phyloP scores from a whole-genome alignment of 2,797 vertebrate species.

The Lycodopsis pacificus region DNA sequence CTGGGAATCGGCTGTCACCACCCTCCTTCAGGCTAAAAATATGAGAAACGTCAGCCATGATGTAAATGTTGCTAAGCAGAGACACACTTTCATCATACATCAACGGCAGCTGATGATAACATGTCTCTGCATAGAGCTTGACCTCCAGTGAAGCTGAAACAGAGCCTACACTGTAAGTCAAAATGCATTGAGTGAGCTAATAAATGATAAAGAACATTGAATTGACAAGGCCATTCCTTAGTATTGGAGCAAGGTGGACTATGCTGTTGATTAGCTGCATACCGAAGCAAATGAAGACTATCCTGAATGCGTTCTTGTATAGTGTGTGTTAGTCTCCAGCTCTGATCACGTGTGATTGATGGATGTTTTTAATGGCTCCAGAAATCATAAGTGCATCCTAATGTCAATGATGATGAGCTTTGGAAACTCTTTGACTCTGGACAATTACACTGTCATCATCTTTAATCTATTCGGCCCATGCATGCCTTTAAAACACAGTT shows the following conservation, averaged over 20 bases:
- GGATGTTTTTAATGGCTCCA: slow-evolving; percentile 59
- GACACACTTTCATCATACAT: slow-evolving; percentile 15
- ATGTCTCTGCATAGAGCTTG: slow-evolving; percentile 1
- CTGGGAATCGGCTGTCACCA: slow-evolving; percentile 26
- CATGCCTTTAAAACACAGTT: slow-evolving; percentile 44
- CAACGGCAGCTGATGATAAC: slow-evolving; percentile 8
- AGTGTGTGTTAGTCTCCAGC: slow-evolving; percentile 29
- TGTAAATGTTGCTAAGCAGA: slow-evolving; percentile 20
- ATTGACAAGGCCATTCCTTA: slow-evolving; percentile 23
- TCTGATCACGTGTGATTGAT: slow-evolving; percentile 59
- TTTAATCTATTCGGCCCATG: slow-evolving; percentile 67
- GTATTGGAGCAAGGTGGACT: slow-evolving; percentile 30
- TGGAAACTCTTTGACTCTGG: slow-evolving; percentile 62
- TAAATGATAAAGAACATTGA: slow-evolving; percentile 26
- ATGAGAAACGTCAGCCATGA: slow-evolving; percentile 3
- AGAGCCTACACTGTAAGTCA: neutral
- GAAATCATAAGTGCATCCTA: slow-evolving; percentile 67
- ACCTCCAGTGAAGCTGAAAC: slow-evolving; percentile 20
- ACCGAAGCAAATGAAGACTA: slow-evolving; percentile 20
- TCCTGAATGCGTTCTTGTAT: slow-evolving; percentile 5
- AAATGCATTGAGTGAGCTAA: slow-evolving; percentile 14
- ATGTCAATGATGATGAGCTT: slow-evolving; percentile 73
- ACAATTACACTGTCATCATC: slow-evolving; percentile 72
- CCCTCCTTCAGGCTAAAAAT: slow-evolving; percentile 27
- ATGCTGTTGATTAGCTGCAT: slow-evolving; percentile 28